Conservation (phyloP, 2,113 vertebrate species). For the Calypte anna region DNA sequence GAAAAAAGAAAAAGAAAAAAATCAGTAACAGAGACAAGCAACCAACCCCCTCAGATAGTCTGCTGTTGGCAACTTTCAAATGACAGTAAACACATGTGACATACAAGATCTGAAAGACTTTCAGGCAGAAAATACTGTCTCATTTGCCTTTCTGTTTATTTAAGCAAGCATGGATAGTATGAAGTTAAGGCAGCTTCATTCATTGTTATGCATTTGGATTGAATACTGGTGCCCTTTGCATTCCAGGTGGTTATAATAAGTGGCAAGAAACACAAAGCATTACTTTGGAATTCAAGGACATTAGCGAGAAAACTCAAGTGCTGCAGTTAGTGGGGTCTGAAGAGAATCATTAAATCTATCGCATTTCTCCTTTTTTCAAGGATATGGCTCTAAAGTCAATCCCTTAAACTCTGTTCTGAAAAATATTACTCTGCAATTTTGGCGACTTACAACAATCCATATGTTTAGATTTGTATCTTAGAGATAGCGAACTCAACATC, state of each 20-base stretch:
- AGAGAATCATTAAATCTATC: constrained; percentile 43
- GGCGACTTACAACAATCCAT: constrained; percentile 53
- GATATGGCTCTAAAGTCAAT: constrained; percentile 32
- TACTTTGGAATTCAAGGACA: constrained; percentile 63
- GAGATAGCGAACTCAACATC: constrained; percentile 35
- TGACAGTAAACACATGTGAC: not conserved
- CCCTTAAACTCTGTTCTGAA: constrained; percentile 40
- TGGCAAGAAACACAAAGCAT: constrained; percentile 24
- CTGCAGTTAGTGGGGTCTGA: constrained; percentile 35
- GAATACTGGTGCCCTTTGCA: not conserved
- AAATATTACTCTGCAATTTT: constrained; percentile 47
- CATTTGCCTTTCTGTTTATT: not conserved
- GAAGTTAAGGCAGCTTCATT: constrained; percentile 27
- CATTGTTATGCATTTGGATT: not conserved
- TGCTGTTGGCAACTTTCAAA: not conserved
- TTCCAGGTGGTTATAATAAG: constrained; percentile 60
- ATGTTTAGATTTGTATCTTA: constrained; percentile 36
- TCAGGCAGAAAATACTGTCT: not conserved
- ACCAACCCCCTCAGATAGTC: not conserved
- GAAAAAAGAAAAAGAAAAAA: not conserved
- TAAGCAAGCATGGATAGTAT: not conserved
- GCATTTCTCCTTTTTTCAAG: constrained; percentile 26
- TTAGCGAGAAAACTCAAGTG: constrained; percentile 32
- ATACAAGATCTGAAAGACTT: not conserved
- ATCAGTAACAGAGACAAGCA: constrained; percentile 39